Evolutionary conservation across 2,113 vertebrate species (phyloP).

Genomic region (Atrichornis clamosus): DNA sequence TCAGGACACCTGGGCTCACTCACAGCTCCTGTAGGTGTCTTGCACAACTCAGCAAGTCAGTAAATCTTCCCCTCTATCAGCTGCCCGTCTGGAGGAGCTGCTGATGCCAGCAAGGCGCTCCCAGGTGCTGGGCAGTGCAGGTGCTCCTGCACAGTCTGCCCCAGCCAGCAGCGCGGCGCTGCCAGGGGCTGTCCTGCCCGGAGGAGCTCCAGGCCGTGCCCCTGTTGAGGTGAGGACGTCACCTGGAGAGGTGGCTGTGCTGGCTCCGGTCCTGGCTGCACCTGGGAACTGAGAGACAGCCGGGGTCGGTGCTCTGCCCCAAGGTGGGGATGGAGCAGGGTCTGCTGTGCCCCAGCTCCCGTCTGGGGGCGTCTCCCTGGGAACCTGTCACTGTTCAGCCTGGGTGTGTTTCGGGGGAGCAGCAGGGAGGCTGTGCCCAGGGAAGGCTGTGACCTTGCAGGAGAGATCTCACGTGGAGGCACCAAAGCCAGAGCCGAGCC

Average conservation of each 20-base stretch:
- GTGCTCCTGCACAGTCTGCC: rapidly evolving
- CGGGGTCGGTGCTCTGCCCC: rapidly evolving
- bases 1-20: background rate
- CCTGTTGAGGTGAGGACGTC: background rate
- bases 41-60: background rate
- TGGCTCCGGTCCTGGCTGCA: background rate
- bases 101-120: background rate
- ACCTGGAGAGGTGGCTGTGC: background rate
- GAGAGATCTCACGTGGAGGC: rapidly evolving
- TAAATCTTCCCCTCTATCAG: background rate
- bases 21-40: background rate
- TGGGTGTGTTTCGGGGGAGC: background rate
- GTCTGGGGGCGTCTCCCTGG: background rate
- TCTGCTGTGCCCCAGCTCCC: background rate
- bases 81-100: background rate
- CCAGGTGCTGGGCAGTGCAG: background rate
- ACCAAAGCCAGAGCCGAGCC: rapidly evolving
- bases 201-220: background rate
- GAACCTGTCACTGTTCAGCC: rapidly evolving
- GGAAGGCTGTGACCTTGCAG: background rate
- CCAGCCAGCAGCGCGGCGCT: background rate
- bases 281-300: background rate
- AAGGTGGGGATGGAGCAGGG: background rate
- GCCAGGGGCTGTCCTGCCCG: background rate
- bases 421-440: background rate